These are phyloP conservation scores for Tupiocoris notatus DNA, from an alignment of 2,888 invertebrate species.

Conservation along the genomic window DNA sequence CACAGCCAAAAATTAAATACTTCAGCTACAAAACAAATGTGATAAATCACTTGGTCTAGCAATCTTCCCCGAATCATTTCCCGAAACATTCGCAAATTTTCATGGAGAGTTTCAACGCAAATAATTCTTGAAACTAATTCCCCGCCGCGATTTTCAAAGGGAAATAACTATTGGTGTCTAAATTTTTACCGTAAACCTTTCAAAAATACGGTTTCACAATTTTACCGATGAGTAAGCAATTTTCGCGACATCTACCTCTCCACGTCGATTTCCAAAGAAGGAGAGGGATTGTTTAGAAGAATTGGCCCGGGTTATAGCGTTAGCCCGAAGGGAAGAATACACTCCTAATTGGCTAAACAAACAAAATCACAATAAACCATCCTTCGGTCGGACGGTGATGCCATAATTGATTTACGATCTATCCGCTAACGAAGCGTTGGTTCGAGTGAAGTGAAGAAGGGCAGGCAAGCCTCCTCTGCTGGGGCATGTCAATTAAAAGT, in stretches of 20 bases:
- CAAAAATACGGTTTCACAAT: no score
- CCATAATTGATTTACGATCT: constrained; percentile 46
- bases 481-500: constrained; percentile 39
- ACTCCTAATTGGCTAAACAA: constrained; percentile 47
- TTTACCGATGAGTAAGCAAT: no score
- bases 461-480: constrained; percentile 1
- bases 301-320: neutral
- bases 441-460: neutral
- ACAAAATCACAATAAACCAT: constrained; percentile 48
- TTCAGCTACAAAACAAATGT: no score
- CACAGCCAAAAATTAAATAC: no score
- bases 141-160: no score
- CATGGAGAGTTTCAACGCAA: no score
- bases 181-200: no score
- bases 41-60: no score
- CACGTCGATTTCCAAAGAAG: neutral
- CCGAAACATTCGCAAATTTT: no score
- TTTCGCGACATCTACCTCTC: neutral
- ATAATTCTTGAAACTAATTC: no score
- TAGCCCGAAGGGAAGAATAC: constrained; percentile 26
- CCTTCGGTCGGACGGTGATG: constrained; percentile 39
- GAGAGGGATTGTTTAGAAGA: constrained; percentile 1
- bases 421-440: constrained; percentile 38
- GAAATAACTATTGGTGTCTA: no score
- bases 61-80: no score